phyloP scores from a whole-genome alignment of 1,140 invertebrate genomes.

The Euborellia annulipes region DNA sequence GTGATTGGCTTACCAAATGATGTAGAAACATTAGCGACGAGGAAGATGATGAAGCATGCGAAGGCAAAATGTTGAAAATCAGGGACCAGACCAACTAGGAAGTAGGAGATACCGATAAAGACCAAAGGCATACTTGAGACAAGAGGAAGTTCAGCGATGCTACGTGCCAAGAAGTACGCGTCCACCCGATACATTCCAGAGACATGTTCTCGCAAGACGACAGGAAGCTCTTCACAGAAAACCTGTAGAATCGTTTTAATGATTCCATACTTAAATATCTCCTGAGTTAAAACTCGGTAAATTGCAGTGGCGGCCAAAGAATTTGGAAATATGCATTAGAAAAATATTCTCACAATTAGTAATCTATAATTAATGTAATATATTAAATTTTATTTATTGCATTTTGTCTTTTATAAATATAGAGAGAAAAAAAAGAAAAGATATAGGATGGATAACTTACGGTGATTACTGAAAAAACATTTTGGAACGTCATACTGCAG shows the following conservation, averaged over 20 bases:
- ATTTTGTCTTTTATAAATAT: not conserved
- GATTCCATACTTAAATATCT: no score
- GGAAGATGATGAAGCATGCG: conserved; percentile 50
- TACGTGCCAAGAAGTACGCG: conserved; percentile 86
- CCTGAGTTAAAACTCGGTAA: no score
- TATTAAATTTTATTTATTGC: no score
- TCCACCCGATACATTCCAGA: conserved; percentile 87
- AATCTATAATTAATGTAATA: no score
- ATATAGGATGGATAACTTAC: conserved; percentile 39
- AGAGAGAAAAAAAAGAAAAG: not conserved
- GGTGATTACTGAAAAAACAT: conserved; percentile 75
- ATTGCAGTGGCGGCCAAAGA: no score
- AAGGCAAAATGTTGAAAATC: conserved; percentile 54
- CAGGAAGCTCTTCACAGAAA: conserved; percentile 78
- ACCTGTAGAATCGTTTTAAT: no score
- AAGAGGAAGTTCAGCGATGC: conserved; percentile 69
- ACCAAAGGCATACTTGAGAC: conserved; percentile 66
- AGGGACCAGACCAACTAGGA: conserved; percentile 67
- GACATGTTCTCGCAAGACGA: conserved; percentile 81
- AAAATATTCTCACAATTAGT: conserved; percentile 13
- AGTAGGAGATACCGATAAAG: conserved; percentile 76
- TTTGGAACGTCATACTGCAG: conserved; percentile 88
- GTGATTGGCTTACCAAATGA: conserved; percentile 59
- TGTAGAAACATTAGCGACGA: conserved; percentile 79
- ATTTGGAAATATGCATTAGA: no score